These are phyloP conservation scores for Alligator mississippiensis DNA, from an alignment of 2,113 vertebrate genomes.

Conservation along the genomic window DNA sequence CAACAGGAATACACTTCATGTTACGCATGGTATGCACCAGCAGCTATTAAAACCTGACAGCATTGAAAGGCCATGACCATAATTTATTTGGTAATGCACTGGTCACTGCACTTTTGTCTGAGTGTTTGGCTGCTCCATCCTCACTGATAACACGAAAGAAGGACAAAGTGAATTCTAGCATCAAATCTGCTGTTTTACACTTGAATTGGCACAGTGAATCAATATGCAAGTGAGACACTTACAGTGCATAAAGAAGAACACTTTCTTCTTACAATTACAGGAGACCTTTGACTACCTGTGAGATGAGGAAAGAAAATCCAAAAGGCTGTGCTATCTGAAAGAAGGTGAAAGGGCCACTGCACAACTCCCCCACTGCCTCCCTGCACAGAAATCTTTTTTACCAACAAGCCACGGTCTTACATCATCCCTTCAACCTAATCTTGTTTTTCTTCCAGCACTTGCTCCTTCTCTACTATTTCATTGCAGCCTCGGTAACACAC, in stretches of 20 bases:
- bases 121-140: neutral
- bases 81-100: neutral
- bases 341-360: no score
- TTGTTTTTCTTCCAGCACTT: neutral
- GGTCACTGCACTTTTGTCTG: neutral
- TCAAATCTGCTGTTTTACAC: neutral
- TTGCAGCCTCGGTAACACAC: no score
- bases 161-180: neutral
- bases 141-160: neutral
- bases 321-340: neutral
- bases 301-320: neutral
- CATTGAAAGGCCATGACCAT: conserved; percentile 11
- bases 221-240: neutral
- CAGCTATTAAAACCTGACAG: conserved; percentile 29
- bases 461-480: neutral
- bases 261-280: neutral
- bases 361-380: no score
- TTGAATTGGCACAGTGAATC: neutral
- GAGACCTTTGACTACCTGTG: neutral
- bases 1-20: neutral
- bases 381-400: fast-evolving
- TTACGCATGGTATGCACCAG: neutral
- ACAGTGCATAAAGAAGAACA: neutral
- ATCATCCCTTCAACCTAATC: neutral
- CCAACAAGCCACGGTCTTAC: neutral